Percentiles rank a stretch among this genome's conserved stretches.
These are phyloP conservation scores for Chlamydotis undulata DNA, from an alignment of 2,113 vertebrate genomes.

Conservation along the genomic window DNA sequence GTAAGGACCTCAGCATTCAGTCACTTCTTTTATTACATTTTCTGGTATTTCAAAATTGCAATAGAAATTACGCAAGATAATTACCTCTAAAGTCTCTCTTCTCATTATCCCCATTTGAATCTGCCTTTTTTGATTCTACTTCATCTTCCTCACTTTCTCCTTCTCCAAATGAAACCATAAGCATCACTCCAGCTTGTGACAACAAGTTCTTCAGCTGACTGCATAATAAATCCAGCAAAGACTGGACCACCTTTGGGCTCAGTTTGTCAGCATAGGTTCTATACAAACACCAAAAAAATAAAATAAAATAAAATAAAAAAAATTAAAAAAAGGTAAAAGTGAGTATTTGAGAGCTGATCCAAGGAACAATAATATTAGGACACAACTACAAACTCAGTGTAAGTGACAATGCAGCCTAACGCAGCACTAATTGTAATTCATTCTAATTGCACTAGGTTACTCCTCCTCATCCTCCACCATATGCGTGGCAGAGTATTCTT, in stretches of 20 bases:
- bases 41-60: not conserved
- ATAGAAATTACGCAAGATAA: not conserved
- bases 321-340: not conserved
- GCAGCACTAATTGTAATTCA: not conserved
- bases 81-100: slow-evolving; percentile 93
- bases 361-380: not conserved
- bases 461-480: not conserved
- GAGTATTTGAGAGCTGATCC: not conserved
- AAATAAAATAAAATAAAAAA: not conserved
- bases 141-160: slow-evolving; percentile 76
- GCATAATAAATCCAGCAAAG: slow-evolving; percentile 93
- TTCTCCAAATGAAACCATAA: slow-evolving; percentile 82
- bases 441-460: not conserved
- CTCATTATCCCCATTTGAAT: slow-evolving; percentile 81
- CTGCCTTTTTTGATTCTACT: slow-evolving; percentile 80
- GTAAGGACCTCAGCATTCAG: not conserved
- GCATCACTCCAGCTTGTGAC: slow-evolving; percentile 88
- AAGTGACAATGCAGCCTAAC: not conserved
- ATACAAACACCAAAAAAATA: not conserved
- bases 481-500: not conserved
- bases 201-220: slow-evolving; percentile 96
- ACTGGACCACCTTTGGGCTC: slow-evolving; percentile 95
- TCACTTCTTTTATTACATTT: not conserved
- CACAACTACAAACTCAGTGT: not conserved
- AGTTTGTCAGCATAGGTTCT: slow-evolving; percentile 96